A percentile compares a stretch with the other conserved stretches of the same genome.
phyloP scores from a whole-genome alignment of 2,888 invertebrate genomes.

The Caenorhabditis sp. region DNA sequence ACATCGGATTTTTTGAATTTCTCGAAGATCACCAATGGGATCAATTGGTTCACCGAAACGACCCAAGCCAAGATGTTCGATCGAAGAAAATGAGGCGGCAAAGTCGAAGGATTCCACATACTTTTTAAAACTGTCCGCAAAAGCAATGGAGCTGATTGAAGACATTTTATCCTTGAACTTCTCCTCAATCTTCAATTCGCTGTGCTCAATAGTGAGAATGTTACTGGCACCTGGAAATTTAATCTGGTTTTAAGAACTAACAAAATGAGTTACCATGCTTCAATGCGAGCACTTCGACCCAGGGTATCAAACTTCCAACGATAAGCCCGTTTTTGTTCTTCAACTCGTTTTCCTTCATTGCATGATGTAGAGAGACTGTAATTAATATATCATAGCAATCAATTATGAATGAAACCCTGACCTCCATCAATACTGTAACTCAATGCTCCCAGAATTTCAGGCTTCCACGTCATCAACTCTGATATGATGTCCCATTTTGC shows the following conservation, averaged over 20 bases:
- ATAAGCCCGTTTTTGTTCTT: slow-evolving; percentile 43
- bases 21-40: slow-evolving; percentile 65
- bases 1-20: slow-evolving; percentile 59
- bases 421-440: slow-evolving; percentile 49
- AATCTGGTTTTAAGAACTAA: background rate
- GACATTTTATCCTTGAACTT: slow-evolving; percentile 3
- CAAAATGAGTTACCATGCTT: slow-evolving; percentile 8
- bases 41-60: slow-evolving; percentile 63
- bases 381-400: background rate
- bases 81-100: slow-evolving; percentile 59
- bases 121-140: background rate
- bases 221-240: slow-evolving; percentile 10
- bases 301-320: slow-evolving; percentile 54
- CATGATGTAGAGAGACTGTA: slow-evolving; percentile 44
- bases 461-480: slow-evolving; percentile 30
- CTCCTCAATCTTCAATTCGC: slow-evolving; percentile 11
- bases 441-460: slow-evolving; percentile 32
- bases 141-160: background rate
- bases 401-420: background rate
- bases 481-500: slow-evolving; percentile 37
- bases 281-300: slow-evolving; percentile 48
- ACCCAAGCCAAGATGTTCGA: slow-evolving; percentile 62
- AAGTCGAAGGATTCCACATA: slow-evolving; percentile 53
- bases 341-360: slow-evolving; percentile 53
- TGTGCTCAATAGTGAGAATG: slow-evolving; percentile 9